Conservation (phyloP, 2,888 invertebrate genomes). For the Macrophya annulata region DNA sequence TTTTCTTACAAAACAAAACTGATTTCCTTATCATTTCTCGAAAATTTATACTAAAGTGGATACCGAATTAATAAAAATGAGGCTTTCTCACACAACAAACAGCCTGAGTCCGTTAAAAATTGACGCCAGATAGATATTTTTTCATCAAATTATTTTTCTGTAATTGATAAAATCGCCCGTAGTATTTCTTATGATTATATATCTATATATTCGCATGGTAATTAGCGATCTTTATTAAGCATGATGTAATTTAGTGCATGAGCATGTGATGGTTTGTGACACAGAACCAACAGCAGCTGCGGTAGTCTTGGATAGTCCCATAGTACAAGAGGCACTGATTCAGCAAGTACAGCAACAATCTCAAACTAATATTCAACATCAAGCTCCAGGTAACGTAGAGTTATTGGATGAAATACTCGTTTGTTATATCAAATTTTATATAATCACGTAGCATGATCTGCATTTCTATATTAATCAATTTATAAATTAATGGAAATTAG, state of each 20-base stretch:
- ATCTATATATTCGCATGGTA: neutral
- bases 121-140: too few relatives aligned
- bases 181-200: neutral
- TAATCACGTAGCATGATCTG: neutral
- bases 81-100: neutral
- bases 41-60: too few relatives aligned
- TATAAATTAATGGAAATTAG: neutral
- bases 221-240: constrained; percentile 12
- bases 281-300: constrained; percentile 61
- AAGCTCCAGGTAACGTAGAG: constrained; percentile 51
- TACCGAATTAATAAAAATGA: neutral
- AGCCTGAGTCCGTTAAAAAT: neutral
- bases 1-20: too few relatives aligned
- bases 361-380: constrained; percentile 42
- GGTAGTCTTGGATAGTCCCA: constrained; percentile 62
- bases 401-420: constrained; percentile 25
- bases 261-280: constrained; percentile 66
- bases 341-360: constrained; percentile 11
- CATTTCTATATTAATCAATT: neutral
- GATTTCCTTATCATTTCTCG: too few relatives aligned
- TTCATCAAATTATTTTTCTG: too few relatives aligned
- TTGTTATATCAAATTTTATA: neutral
- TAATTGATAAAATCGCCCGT: neutral
- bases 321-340: constrained; percentile 45
- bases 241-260: constrained; percentile 62